Evolutionary conservation across 1,140 invertebrate genomes (phyloP), one percentile per base, ranked within the genome.

Genomic region (Nylanderia fulva): DNA sequence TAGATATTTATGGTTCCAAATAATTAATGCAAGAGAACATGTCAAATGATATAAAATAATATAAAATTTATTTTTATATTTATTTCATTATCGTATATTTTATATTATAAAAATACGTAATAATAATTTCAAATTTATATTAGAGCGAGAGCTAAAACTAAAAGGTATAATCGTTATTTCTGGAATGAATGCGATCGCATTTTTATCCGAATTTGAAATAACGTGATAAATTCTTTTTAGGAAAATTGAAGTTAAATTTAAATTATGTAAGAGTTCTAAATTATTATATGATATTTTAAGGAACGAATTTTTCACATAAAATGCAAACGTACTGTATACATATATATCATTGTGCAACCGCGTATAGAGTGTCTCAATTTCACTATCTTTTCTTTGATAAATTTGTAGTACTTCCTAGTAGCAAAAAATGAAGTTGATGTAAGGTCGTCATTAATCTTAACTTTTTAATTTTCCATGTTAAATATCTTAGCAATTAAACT

Each of bases 401-500:
- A 71, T 72, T 82, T 82, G 24, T n/a, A 60, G 8, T 42, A 56
- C 11, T 33, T 71, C 18, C 4, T 39, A 11, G 13, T 8, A 58
- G 36, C 13, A 33, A 45, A 63, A 76, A 27, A 18, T 48, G 33
- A 71, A 42, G 18, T 72, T 72, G 36, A 58, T 29, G 27, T 21
- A 58, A 13, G 18, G 7, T 36, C 36, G n/a, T 60, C 36, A 42
- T 82, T 60, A 82, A 82, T 71, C 8, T 72, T 58, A 71, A 56
- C 52, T 56, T 72, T 82, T 71, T 82, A 60, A 82, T 82, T 71
- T 80, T 48, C 66, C 8, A 72, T 58, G 36, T 58, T 82, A 82
- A 82, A 58, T 82, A 72, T 82, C 77, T 58, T 33, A 8, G 27
- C 13, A 72, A 45, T 82, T 72, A 71, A 71, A 71, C 36, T 82